A percentile compares a stretch with the other conserved stretches of the same genome.
These are phyloP conservation scores for Andrena haemorrhoa DNA, from an alignment of 2,888 invertebrate genomes.

Conservation along the genomic window DNA sequence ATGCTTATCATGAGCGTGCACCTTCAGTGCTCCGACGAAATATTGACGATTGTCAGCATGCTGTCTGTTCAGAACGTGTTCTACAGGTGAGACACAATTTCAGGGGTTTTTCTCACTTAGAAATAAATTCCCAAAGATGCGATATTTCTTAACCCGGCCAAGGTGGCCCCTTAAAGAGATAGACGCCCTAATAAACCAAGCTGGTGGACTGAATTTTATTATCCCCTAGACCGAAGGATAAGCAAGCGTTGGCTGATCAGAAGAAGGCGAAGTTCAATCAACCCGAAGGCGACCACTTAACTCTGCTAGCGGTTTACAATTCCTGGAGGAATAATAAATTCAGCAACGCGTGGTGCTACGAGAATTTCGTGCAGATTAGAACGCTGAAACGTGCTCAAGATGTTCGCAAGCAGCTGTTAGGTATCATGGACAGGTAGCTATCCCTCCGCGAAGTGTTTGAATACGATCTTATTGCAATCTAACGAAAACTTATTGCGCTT, in stretches of 20 bases:
- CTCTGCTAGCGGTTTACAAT: conserved; percentile 98
- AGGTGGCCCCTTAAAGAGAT: no score
- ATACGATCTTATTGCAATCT: not conserved
- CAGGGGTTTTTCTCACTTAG: no score
- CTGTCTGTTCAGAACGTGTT: conserved; percentile 99
- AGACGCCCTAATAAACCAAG: not conserved
- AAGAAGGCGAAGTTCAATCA: conserved; percentile 99
- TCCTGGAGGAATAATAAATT: conserved; percentile 99
- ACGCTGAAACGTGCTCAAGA: conserved; percentile 99
- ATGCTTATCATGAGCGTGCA: conserved; percentile 99
- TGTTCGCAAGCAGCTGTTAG: conserved; percentile 98
- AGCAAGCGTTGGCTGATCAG: conserved; percentile 98
- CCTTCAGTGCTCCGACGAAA: conserved; percentile 98
- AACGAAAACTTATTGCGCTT: not conserved
- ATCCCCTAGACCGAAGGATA: conserved; percentile 92
- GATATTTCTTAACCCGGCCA: no score
- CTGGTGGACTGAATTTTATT: not conserved
- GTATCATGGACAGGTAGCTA: conserved; percentile 96
- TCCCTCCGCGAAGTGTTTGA: not conserved
- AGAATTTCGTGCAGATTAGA: conserved; percentile 99
- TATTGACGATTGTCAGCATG: conserved; percentile 99
- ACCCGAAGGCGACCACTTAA: conserved; percentile 98
- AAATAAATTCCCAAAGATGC: no score
- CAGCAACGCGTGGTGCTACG: conserved; percentile 99
- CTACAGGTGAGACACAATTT: conserved; percentile 86